Conservation (phyloP, 2,113 vertebrate species). For the Tyrannus savana region DNA sequence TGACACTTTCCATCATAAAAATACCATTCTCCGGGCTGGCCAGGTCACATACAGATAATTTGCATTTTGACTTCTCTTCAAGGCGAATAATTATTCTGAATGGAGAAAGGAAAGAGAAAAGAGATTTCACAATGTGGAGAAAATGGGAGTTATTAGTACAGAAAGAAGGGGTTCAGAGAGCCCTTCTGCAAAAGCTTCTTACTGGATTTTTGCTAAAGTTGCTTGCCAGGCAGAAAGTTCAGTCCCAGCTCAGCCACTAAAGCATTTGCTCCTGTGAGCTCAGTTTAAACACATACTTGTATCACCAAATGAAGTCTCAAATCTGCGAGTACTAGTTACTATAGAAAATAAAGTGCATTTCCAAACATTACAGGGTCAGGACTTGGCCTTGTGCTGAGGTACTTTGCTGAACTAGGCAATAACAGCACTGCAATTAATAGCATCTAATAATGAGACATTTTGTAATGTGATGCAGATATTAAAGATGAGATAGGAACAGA, state of each 20-base stretch:
- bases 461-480: neutral
- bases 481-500: slow-evolving; percentile 21
- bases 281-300: neutral
- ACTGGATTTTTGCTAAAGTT: neutral
- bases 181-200: neutral
- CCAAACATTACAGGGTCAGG: neutral
- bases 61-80: neutral
- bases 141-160: neutral
- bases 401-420: neutral
- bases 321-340: neutral
- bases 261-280: neutral
- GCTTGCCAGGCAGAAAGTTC: neutral
- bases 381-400: neutral
- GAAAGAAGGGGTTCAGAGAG: neutral
- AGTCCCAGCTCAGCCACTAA: neutral
- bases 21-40: neutral
- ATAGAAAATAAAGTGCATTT: neutral
- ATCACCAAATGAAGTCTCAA: neutral
- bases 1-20: neutral
- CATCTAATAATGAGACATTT: neutral
- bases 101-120: neutral
- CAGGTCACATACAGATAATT: neutral
- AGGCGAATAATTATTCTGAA: neutral
- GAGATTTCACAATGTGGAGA: neutral
- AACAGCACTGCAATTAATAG: neutral